Conservation (phyloP, 2,113 vertebrate species). For the Eleginops maclovinus region DNA sequence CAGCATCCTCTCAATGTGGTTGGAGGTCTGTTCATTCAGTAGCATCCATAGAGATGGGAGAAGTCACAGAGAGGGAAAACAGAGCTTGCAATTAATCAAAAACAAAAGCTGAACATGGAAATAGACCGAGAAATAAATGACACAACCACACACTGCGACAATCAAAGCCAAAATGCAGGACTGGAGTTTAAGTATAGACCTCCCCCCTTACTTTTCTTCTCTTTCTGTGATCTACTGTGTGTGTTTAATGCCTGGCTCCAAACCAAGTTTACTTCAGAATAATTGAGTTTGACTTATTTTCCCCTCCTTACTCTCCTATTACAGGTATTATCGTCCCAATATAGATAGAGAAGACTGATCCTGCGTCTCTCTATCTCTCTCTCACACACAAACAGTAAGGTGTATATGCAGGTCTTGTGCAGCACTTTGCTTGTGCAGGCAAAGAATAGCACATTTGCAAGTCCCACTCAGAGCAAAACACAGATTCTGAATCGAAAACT, state of each 20-base stretch:
- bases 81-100: neutral
- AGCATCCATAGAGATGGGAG: constrained; percentile 2
- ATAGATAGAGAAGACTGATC: constrained; percentile 42
- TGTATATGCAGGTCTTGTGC: constrained; percentile 41
- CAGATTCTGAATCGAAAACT: constrained; percentile 18
- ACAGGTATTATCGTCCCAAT: constrained; percentile 53
- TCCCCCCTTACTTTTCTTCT: neutral
- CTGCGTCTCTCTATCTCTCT: constrained; percentile 31
- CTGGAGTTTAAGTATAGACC: neutral
- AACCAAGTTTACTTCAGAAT: constrained; percentile 24
- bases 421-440: constrained; percentile 40
- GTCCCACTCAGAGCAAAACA: constrained; percentile 26
- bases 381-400: constrained; percentile 39
- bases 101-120: neutral
- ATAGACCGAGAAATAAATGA: neutral
- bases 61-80: too few species aligned
- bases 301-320: neutral
- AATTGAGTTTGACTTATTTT: constrained; percentile 17
- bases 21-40: constrained; percentile 7
- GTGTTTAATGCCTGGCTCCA: neutral
- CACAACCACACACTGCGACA: neutral
- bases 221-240: neutral
- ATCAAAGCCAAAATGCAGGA: neutral
- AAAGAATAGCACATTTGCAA: constrained; percentile 15
- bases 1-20: neutral